Evolutionary conservation across 1,140 invertebrate genomes (phyloP).

Genomic region (Pseudomyrmex cubaensis): DNA sequence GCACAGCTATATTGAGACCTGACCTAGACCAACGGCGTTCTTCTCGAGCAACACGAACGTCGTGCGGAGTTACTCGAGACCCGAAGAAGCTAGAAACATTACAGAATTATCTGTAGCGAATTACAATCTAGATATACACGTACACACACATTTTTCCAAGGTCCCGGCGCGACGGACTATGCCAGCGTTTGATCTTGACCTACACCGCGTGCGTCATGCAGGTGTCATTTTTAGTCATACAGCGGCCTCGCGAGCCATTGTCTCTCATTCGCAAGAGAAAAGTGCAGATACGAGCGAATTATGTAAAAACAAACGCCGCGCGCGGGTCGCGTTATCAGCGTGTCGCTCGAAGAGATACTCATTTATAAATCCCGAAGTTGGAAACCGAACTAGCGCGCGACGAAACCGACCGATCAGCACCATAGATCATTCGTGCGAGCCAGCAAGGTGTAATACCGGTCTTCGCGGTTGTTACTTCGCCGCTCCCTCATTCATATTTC

Average conservation of each 20-base stretch:
- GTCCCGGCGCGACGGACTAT: constrained; percentile 78
- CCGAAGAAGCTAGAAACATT: constrained; percentile 15
- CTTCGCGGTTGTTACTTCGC: constrained; percentile 45
- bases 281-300: constrained; percentile 21
- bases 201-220: constrained; percentile 57
- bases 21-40: constrained; percentile 48
- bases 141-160: constrained; percentile 45
- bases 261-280: constrained; percentile 3
- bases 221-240: constrained; percentile 63
- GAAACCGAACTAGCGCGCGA: not conserved
- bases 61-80: constrained; percentile 14
- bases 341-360: not conserved
- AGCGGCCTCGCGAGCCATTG: constrained; percentile 20
- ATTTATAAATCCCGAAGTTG: constrained; percentile 13
- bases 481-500: constrained; percentile 43
- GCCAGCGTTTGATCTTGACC: constrained; percentile 72
- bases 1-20: not conserved
- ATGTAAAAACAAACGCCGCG: not conserved
- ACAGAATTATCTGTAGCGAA: constrained; percentile 23
- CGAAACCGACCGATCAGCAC: not conserved
- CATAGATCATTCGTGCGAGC: constrained; percentile 14
- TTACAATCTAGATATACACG: constrained; percentile 74
- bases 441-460: constrained; percentile 17
- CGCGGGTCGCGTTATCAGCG: not conserved
- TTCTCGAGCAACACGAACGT: constrained; percentile 14